Evolutionary conservation across 37 sponge, comb jelly and placozoan genomes (phyloP).

Genomic region (Spongilla lacustris): DNA sequence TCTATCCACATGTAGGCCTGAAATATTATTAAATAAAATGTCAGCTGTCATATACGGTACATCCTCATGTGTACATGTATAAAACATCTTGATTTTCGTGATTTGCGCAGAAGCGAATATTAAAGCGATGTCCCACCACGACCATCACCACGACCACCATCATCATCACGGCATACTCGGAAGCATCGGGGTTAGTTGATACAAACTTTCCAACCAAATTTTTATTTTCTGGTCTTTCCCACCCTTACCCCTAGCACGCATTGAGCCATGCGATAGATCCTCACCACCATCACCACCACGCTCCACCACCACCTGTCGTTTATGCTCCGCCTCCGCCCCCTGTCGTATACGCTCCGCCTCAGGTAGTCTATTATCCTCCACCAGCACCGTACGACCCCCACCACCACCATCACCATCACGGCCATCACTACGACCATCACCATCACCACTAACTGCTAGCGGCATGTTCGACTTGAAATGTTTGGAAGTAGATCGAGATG

Average conservation of each 20-base stretch:
- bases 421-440: neutral
- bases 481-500: no score
- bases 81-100: no score
- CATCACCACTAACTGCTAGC: neutral
- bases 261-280: neutral
- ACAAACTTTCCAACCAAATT: no score
- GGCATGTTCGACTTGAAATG: no score
- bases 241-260: neutral
- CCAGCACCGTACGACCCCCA: neutral
- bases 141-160: neutral
- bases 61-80: no score
- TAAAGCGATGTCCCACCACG: neutral
- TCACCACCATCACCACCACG: neutral
- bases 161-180: neutral
- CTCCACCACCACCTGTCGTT: neutral
- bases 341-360: no score
- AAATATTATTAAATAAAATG: no score
- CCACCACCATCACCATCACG: neutral
- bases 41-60: no score
- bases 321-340: neutral
- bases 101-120: neutral
- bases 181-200: neutral
- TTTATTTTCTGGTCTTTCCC: no score
- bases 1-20: no score
- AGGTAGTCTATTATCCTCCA: neutral